Evolutionary conservation across 1,140 invertebrate genomes (phyloP).

Genomic region (Platyura marginata): DNA sequence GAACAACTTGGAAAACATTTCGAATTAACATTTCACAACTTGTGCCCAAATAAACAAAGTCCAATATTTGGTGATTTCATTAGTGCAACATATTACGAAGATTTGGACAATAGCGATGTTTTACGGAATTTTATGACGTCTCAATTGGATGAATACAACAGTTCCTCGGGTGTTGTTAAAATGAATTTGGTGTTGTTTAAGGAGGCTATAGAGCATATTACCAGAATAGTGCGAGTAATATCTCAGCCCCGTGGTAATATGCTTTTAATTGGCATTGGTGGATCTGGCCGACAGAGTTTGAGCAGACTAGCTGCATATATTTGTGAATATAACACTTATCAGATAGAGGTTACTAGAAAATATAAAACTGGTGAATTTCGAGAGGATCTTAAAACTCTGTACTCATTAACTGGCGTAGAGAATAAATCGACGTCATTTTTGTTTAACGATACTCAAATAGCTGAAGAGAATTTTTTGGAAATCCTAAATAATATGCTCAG

Average conservation of each 20-base stretch:
- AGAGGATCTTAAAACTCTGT: slow-evolving; percentile 65
- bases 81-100: slow-evolving; percentile 56
- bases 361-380: slow-evolving; percentile 59
- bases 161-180: slow-evolving; percentile 45
- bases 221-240: slow-evolving; percentile 60
- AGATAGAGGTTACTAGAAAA: slow-evolving; percentile 58
- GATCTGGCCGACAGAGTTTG: slow-evolving; percentile 68
- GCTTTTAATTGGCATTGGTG: slow-evolving; percentile 67
- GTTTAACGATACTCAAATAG: slow-evolving; percentile 66
- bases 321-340: slow-evolving; percentile 53
- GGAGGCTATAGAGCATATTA: slow-evolving; percentile 69
- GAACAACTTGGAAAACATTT: slow-evolving; percentile 55
- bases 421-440: slow-evolving; percentile 57
- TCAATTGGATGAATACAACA: slow-evolving; percentile 64
- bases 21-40: slow-evolving; percentile 53
- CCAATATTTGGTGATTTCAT: slow-evolving; percentile 67
- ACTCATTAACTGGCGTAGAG: slow-evolving; percentile 49
- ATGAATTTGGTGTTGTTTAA: slow-evolving; percentile 68
- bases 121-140: slow-evolving; percentile 42
- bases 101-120: slow-evolving; percentile 39
- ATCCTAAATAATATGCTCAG: slow-evolving; percentile 75
- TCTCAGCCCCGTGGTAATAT: slow-evolving; percentile 67
- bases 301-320: slow-evolving; percentile 57
- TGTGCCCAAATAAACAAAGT: slow-evolving; percentile 55
- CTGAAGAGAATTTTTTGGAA: slow-evolving; percentile 67